Conservation (phyloP, 1,140 invertebrate genomes). For the Spodoptera litura region DNA sequence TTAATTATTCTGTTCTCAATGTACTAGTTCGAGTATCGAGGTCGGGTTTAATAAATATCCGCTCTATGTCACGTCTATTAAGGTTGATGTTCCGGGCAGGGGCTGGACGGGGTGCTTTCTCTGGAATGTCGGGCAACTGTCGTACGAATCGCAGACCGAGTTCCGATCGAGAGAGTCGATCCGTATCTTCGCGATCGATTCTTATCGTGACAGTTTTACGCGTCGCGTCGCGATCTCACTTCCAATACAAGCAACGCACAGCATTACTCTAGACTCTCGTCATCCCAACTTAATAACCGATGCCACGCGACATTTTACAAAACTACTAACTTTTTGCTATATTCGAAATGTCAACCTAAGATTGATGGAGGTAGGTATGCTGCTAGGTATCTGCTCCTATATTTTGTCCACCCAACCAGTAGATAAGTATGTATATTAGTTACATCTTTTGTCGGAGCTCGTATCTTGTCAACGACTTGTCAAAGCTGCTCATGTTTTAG, state of each 20-base stretch:
- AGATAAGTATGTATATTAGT: slow-evolving; percentile 41
- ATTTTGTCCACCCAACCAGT: slow-evolving; percentile 17
- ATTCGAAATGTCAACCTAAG: slow-evolving; percentile 31
- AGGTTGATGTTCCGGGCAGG: slow-evolving; percentile 40
- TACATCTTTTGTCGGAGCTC: slow-evolving; percentile 54
- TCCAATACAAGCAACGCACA: slow-evolving; percentile 62
- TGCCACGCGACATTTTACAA: slow-evolving; percentile 31
- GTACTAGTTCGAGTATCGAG: slow-evolving; percentile 19
- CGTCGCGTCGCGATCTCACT: slow-evolving; percentile 74
- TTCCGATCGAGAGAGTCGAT: slow-evolving; percentile 68
- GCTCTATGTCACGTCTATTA: slow-evolving; percentile 48
- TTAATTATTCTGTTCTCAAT: slow-evolving; percentile 55
- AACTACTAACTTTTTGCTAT: slow-evolving; percentile 9
- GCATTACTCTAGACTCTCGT: slow-evolving; percentile 41
- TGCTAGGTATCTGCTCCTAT: slow-evolving; percentile 22
- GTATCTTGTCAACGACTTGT: slow-evolving; percentile 56
- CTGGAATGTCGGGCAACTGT: slow-evolving; percentile 73
- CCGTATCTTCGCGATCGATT: slow-evolving; percentile 75
- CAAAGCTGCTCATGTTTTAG: slow-evolving; percentile 56
- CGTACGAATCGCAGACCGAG: slow-evolving; percentile 56
- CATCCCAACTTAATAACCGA: slow-evolving; percentile 43
- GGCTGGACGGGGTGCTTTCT: slow-evolving; percentile 54
- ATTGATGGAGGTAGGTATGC: slow-evolving; percentile 10
- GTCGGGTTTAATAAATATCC: slow-evolving; percentile 42
- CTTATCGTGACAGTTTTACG: slow-evolving; percentile 83